Conservation (phyloP, 1,140 invertebrate species). For the Belonocnema kinseyi region DNA sequence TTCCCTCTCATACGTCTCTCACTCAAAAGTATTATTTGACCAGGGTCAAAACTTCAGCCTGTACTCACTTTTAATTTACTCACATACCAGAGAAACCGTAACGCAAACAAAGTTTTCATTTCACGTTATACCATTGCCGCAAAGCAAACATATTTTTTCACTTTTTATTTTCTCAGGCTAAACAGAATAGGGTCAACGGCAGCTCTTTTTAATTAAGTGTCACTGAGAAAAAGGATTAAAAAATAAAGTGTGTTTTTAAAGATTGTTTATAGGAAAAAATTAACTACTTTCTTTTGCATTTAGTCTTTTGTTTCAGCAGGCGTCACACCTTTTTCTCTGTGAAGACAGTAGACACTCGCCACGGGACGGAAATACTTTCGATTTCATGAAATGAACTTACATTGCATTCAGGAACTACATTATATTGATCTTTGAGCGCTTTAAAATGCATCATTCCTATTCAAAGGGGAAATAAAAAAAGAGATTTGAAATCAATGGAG, state of each 20-base stretch:
- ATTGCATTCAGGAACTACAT: too few relatives aligned
- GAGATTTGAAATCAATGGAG: constrained; percentile 38
- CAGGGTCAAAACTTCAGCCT: constrained; percentile 2
- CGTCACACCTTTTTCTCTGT: too few relatives aligned
- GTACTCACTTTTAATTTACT: constrained; percentile 10
- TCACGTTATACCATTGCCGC: background rate
- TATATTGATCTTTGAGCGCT: background rate
- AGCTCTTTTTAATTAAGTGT: constrained; percentile 1
- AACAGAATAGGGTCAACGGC: background rate
- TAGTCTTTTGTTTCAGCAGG: constrained; percentile 3
- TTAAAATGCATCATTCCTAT: background rate
- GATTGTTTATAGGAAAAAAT: background rate
- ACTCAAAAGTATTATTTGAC: background rate
- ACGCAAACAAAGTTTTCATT: background rate
- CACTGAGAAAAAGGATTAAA: background rate
- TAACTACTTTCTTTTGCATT: background rate
- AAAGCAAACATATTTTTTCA: background rate
- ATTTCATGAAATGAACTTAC: background rate
- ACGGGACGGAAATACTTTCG: background rate
- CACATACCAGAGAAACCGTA: background rate
- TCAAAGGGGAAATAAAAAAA: background rate
- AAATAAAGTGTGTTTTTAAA: background rate
- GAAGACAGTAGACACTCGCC: too few relatives aligned
- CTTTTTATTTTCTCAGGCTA: background rate
- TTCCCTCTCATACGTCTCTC: constrained; percentile 11